Evolutionary conservation across 2,888 invertebrate species (phyloP).

Genomic region (Girardia tigrina): DNA sequence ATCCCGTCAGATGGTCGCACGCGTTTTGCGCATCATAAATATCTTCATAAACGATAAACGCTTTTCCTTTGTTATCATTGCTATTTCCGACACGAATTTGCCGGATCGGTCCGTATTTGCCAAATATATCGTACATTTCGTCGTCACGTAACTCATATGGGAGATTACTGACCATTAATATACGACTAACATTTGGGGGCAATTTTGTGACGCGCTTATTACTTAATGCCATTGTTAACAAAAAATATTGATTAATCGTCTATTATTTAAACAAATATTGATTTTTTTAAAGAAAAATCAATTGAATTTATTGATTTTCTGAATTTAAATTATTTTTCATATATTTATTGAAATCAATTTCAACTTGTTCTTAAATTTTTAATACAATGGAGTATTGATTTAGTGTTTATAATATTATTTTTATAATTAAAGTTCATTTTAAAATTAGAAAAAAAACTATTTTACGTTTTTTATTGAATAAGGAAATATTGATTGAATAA

Average conservation of each 20-base stretch:
- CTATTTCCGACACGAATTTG: conserved; percentile 96
- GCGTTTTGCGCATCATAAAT: conserved; percentile 99
- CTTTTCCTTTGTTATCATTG: conserved; percentile 89
- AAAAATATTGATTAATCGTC: background rate
- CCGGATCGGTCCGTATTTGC: conserved; percentile 95
- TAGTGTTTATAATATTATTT: no score
- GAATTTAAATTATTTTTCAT: no score
- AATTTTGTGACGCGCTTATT: conserved; percentile 54
- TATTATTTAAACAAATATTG: conserved; percentile 16
- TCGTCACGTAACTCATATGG: conserved; percentile 98
- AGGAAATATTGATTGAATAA: no score
- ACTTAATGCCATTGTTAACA: conserved; percentile 24
- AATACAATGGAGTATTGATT: no score
- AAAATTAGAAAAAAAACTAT: no score
- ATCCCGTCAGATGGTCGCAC: conserved; percentile 93
- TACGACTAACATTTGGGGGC: conserved; percentile 93
- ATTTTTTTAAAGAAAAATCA: no score
- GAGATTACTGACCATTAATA: conserved; percentile 83
- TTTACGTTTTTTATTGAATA: no score
- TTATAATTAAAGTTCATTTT: no score
- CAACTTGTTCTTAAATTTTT: no score
- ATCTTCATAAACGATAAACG: conserved; percentile 97
- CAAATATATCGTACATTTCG: conserved; percentile 99
- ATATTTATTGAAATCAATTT: no score
- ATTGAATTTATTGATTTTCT: no score